These are phyloP conservation scores for Caenorhabditis japonica DNA, from an alignment of 2,888 invertebrate species.

Conservation along the genomic window DNA sequence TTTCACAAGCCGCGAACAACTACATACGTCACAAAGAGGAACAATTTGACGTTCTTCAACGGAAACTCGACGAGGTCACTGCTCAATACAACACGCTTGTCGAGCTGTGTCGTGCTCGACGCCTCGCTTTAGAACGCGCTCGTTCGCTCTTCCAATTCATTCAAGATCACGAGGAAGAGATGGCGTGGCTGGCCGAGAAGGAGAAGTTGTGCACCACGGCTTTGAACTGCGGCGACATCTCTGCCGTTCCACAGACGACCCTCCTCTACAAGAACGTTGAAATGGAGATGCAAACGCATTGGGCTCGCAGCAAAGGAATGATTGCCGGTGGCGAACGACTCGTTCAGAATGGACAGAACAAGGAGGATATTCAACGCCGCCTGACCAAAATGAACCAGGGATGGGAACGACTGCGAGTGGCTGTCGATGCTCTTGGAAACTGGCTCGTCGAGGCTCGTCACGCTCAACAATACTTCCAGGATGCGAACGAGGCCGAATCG, in stretches of 20 bases:
- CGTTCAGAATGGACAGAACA: conserved; percentile 62
- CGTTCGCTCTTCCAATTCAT: conserved; percentile 91
- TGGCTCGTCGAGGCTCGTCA: conserved; percentile 90
- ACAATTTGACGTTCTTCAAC: conserved; percentile 82
- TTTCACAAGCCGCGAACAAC: conserved; percentile 62
- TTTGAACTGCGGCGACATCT: conserved; percentile 92
- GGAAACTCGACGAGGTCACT: conserved; percentile 85
- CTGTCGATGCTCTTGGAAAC: conserved; percentile 84
- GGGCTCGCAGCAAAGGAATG: conserved; percentile 78
- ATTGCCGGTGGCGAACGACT: conserved; percentile 73
- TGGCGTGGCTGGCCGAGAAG: conserved; percentile 95
- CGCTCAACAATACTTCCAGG: conserved; percentile 86
- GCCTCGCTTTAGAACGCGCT: conserved; percentile 89
- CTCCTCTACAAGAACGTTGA: conserved; percentile 78
- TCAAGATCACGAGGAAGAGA: conserved; percentile 97
- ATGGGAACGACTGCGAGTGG: conserved; percentile 90
- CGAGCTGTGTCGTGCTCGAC: conserved; percentile 85
- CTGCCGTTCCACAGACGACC: conserved; percentile 88
- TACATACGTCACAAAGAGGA: conserved; percentile 77
- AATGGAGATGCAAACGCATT: conserved; percentile 86
- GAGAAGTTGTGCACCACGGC: conserved; percentile 90
- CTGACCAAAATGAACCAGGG: conserved; percentile 79
- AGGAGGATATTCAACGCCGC: conserved; percentile 59
- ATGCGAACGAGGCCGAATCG: conserved; percentile 96
- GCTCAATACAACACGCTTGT: conserved; percentile 84